phyloP scores from a whole-genome alignment of 1,140 invertebrate species.

The Rhyacophila brunnea region DNA sequence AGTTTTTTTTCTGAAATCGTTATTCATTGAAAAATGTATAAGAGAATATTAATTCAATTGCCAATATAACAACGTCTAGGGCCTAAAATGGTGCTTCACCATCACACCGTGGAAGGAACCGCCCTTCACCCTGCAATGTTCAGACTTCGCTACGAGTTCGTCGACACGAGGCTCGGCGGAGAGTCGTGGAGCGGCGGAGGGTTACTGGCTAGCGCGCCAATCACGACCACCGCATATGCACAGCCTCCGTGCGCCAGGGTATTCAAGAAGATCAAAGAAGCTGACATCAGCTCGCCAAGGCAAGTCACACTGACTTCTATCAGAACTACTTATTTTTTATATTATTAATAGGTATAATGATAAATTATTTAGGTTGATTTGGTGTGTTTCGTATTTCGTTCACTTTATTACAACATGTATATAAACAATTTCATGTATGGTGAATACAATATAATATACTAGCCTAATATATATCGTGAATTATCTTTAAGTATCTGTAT shows the following conservation, averaged over 20 bases:
- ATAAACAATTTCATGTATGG: too few species aligned
- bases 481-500: too few species aligned
- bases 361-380: too few species aligned
- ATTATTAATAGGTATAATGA: too few species aligned
- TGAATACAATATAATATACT: too few species aligned
- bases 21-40: too few species aligned
- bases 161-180: conserved; percentile 75
- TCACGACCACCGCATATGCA: conserved; percentile 40
- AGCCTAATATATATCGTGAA: too few species aligned
- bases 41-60: too few species aligned
- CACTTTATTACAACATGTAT: too few species aligned
- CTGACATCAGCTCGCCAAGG: conserved; percentile 31
- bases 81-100: conserved; percentile 45
- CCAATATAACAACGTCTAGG: neutral
- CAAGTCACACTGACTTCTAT: conserved; percentile 2
- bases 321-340: too few species aligned
- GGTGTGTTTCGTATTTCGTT: too few species aligned
- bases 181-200: conserved; percentile 60
- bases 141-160: conserved; percentile 77
- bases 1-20: too few species aligned
- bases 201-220: conserved; percentile 37
- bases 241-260: conserved; percentile 46
- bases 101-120: conserved; percentile 61
- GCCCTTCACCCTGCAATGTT: conserved; percentile 67
- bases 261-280: conserved; percentile 42